These are phyloP conservation scores for Drosophila falleni DNA, from an alignment of 2,888 invertebrate species.

Conservation along the genomic window DNA sequence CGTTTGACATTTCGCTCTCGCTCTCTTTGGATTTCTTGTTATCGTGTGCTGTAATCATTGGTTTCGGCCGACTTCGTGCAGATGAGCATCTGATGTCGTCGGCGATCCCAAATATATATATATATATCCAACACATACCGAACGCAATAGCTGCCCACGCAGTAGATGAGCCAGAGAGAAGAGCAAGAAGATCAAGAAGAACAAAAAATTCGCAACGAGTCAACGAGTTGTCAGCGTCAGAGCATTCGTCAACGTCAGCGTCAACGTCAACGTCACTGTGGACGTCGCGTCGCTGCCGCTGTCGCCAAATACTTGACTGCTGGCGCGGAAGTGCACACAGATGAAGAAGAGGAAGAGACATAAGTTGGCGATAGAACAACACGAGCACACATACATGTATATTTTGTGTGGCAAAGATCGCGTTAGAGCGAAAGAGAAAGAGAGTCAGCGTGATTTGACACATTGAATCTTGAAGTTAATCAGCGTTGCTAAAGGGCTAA, in stretches of 20 bases:
- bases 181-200: neutral
- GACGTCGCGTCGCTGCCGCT: neutral
- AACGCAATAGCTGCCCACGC: neutral
- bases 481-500: neutral
- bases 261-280: slow-evolving; percentile 10
- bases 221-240: slow-evolving; percentile 33
- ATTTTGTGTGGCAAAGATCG: neutral
- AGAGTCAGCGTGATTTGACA: slow-evolving; percentile 6
- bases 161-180: neutral
- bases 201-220: neutral
- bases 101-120: neutral
- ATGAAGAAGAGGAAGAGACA: neutral
- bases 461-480: slow-evolving; percentile 2
- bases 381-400: neutral
- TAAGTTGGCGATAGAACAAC: neutral
- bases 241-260: slow-evolving; percentile 12
- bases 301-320: neutral
- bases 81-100: slow-evolving; percentile 4
- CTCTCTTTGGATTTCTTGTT: neutral
- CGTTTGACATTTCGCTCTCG: neutral
- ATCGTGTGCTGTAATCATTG: neutral
- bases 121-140: neutral
- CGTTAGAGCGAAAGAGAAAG: neutral
- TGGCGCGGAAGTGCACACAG: slow-evolving; percentile 25
- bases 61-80: neutral